Evolutionary conservation across 2,888 invertebrate genomes (phyloP).

Genomic region (Serrognathus titanus): DNA sequence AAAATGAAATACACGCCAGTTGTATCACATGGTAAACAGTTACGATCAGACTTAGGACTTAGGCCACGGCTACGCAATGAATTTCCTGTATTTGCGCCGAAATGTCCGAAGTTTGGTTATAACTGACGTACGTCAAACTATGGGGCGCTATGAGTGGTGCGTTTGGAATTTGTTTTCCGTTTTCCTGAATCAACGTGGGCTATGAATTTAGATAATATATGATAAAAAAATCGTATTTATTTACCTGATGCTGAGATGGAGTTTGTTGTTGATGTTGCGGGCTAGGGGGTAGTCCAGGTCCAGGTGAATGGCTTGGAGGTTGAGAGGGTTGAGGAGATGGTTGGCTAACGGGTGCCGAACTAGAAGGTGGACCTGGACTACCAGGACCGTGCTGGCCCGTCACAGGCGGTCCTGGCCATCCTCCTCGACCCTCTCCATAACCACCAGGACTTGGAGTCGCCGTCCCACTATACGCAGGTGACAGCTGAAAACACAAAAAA

Average conservation of each 20-base stretch:
- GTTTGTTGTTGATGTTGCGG: slow-evolving; percentile 56
- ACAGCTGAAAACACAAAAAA: slow-evolving; percentile 35
- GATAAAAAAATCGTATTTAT: slow-evolving; percentile 5
- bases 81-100: no score
- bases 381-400: slow-evolving; percentile 42
- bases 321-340: slow-evolving; percentile 47
- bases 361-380: slow-evolving; percentile 40
- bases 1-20: no score
- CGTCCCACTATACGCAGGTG: slow-evolving; percentile 43
- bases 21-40: no score
- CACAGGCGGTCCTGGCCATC: slow-evolving; percentile 44
- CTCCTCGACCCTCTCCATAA: slow-evolving; percentile 42
- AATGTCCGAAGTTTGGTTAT: no score
- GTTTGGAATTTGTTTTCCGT: no score
- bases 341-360: slow-evolving; percentile 44
- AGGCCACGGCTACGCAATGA: no score
- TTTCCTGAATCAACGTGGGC: no score
- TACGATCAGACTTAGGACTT: no score
- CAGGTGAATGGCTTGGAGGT: slow-evolving; percentile 49
- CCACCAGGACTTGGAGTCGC: slow-evolving; percentile 43
- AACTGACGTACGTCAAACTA: no score
- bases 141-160: no score
- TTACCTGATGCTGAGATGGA: slow-evolving; percentile 36
- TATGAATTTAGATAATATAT: no score
- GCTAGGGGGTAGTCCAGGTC: slow-evolving; percentile 56